Evolutionary conservation across 2,888 invertebrate species (phyloP), one percentile per base, ranked within the genome.

Genomic region (Torymus aiolomorphi): DNA sequence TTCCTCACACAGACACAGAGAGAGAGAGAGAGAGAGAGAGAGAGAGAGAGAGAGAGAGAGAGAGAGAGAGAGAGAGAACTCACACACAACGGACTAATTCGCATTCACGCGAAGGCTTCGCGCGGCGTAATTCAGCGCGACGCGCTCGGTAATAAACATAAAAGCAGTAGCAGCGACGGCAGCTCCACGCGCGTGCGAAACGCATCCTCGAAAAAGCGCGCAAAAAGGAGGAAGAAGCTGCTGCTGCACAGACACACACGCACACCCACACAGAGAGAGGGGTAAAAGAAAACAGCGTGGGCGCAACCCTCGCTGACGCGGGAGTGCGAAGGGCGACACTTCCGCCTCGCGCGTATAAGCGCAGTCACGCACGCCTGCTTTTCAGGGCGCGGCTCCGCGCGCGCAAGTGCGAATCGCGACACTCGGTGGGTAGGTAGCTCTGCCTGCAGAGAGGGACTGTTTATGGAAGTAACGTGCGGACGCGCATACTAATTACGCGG

Each of bases 401-500:
- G 75, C 75, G 79, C 83, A 84, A 85, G 83, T 83, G 81, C 83
- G 82, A 83, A 78, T 76, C 80, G 66, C 77, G 85, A 84, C 83
- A 86, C 85, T 84, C 82, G 82, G 31, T 31, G 8, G 31, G 31
- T 31, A 31, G 31, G 31, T 31, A 31, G 31, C 31, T 31, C 20
- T 31, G 31, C 31, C 3, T 3, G 2, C 5, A 31, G 31, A 31
- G 31, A 31, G 31, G 31, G 31, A 31, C 31, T 85, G 87, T 86
- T 88, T 63, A 85, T 86, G 86, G 85, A 86, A 85, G 86, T 87
- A 87, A 87, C 87, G 87, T 87, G 84, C 87, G 88, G 88, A 89
- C 88, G 88, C 88, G 89, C 89, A 88, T 89, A 89, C 89, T 90
- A 90, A 90, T 90, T 90, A 89, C 88, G 84, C 82, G 85, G 85